A percentile compares a stretch with the other conserved stretches of the same genome.
Evolutionary conservation across 2,113 vertebrate genomes (phyloP).

Genomic region (Heliornis fulica): DNA sequence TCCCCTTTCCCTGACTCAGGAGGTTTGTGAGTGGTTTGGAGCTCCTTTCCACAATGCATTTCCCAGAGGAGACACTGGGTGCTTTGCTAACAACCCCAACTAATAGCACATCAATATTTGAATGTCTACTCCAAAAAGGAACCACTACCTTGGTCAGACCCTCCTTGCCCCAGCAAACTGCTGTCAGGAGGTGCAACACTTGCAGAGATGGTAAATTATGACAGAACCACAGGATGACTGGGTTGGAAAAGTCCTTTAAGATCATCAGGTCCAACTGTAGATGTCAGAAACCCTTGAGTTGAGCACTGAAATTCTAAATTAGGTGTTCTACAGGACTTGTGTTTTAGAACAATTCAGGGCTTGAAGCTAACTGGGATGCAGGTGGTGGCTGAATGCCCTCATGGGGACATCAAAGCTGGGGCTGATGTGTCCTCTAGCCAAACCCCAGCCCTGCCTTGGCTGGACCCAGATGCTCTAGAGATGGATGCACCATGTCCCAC

Average conservation of each 20-base stretch:
- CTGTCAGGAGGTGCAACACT: not conserved
- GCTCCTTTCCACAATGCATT: not conserved
- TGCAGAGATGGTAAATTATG: not conserved
- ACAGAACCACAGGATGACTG: too few species aligned
- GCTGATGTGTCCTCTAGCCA: fast-evolving
- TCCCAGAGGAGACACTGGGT: not conserved
- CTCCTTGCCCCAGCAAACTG: not conserved
- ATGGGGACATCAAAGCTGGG: not conserved
- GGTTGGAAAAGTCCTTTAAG: too few species aligned
- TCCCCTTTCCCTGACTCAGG: not conserved
- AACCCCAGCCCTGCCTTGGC: not conserved
- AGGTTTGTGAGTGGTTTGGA: not conserved
- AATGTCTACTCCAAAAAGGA: not conserved
- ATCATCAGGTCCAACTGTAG: too few species aligned
- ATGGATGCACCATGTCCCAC: not conserved
- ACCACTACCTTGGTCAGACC: not conserved
- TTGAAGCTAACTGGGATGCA: not conserved
- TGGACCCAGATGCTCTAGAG: not conserved
- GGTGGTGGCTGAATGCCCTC: not conserved
- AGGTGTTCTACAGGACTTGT: not conserved
- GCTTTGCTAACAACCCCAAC: not conserved
- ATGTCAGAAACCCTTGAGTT: not conserved
- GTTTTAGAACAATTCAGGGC: not conserved
- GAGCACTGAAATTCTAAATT: not conserved
- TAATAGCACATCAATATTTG: not conserved